These are phyloP conservation scores for Eupeodes luniger DNA, from an alignment of 2,888 invertebrate species.

Conservation along the genomic window DNA sequence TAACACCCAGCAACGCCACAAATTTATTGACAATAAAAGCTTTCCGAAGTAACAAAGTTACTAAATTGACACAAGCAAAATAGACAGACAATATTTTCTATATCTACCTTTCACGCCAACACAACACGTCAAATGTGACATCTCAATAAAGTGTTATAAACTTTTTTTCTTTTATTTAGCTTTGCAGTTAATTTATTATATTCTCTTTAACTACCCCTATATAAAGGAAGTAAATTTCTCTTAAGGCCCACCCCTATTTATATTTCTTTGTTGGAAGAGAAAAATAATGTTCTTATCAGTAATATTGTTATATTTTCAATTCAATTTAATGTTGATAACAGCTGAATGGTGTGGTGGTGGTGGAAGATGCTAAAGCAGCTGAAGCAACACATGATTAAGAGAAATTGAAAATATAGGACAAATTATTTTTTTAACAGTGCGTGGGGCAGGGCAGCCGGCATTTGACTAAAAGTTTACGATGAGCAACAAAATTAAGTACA, in stretches of 20 bases:
- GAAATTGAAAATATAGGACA: not conserved
- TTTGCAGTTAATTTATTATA: not conserved
- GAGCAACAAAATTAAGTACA: too few species aligned
- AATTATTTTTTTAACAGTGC: too few species aligned
- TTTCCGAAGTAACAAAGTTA: constrained; percentile 35
- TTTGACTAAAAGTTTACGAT: too few species aligned
- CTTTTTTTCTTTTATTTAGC: not conserved
- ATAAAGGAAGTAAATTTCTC: not conserved
- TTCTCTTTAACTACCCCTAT: constrained; percentile 22
- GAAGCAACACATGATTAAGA: constrained; percentile 4
- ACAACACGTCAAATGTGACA: constrained; percentile 1
- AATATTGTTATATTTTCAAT: not conserved
- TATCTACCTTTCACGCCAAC: constrained; percentile 1
- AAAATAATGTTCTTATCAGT: not conserved
- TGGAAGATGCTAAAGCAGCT: constrained; percentile 6
- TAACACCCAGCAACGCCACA: constrained; percentile 59
- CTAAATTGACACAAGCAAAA: constrained; percentile 13
- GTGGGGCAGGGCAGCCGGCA: too few species aligned
- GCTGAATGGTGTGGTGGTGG: not conserved
- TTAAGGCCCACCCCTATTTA: not conserved
- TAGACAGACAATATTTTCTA: constrained; percentile 2
- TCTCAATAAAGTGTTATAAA: constrained; percentile 16
- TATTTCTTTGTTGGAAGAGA: not conserved
- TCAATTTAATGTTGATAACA: not conserved
- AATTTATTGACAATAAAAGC: constrained; percentile 28